These are phyloP conservation scores for Apus apus DNA, from an alignment of 2,113 vertebrate genomes.

Conservation along the genomic window DNA sequence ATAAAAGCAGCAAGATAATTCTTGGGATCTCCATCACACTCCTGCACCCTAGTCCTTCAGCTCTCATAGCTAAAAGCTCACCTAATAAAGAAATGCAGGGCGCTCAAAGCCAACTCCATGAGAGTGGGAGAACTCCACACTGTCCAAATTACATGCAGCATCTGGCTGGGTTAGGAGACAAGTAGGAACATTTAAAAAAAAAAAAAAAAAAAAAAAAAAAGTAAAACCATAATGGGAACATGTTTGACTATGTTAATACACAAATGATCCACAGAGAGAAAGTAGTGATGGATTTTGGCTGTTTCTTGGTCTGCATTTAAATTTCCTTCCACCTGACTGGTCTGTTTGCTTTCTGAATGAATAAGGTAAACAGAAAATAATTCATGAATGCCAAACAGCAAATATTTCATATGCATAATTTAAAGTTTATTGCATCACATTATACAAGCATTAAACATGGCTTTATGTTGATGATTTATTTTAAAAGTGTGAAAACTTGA, in stretches of 20 bases:
- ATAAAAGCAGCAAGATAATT: not conserved
- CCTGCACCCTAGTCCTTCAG: not conserved
- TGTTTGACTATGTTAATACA: not conserved
- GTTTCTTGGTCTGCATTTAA: not conserved
- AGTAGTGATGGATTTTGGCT: not conserved
- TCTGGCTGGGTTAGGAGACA: not conserved
- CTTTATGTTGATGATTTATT: slow-evolving; percentile 77
- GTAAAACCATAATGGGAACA: not conserved
- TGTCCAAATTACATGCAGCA: not conserved
- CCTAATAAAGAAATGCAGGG: not conserved
- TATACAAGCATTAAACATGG: slow-evolving; percentile 84
- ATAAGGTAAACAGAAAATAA: slow-evolving; percentile 38
- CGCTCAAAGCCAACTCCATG: not conserved
- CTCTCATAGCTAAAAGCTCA: not conserved
- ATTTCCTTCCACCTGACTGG: not conserved
- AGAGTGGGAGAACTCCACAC: not conserved
- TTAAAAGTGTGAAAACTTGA: slow-evolving; percentile 76
- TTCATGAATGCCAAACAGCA: slow-evolving; percentile 39
- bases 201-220: not conserved
- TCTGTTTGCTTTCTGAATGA: not conserved
- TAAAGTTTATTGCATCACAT: slow-evolving; percentile 82
- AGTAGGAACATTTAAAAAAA: not conserved
- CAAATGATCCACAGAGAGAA: not conserved
- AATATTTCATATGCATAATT: slow-evolving; percentile 77
- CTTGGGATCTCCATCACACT: not conserved